A percentile compares a stretch with the other conserved stretches of the same genome.
Evolutionary conservation across 1,140 invertebrate species (phyloP).

Genomic region (Arctopsyche grandis): DNA sequence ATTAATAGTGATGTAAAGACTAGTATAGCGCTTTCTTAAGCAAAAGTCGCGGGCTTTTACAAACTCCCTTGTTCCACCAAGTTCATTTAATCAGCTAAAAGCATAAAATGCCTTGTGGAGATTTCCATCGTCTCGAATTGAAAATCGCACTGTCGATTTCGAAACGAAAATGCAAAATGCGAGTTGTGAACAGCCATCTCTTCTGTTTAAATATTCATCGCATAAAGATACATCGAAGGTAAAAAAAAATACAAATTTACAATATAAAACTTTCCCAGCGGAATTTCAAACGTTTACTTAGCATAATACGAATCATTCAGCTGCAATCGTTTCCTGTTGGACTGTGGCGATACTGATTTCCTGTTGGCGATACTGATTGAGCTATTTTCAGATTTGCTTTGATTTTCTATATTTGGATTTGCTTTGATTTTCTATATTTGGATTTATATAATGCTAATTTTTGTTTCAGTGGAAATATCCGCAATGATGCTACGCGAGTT

Average conservation of each 20-base stretch:
- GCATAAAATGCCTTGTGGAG: conserved; percentile 15
- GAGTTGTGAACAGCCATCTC: neutral
- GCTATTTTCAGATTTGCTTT: no score
- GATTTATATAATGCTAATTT: neutral
- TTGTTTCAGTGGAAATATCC: conserved; percentile 36
- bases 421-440: no score
- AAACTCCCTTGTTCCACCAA: neutral
- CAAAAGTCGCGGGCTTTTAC: conserved; percentile 1
- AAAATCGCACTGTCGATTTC: neutral
- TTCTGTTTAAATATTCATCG: neutral
- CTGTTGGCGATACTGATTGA: no score
- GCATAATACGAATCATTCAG: neutral
- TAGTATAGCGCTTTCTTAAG: neutral
- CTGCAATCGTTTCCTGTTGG: no score
- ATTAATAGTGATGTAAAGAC: conserved; percentile 33
- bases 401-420: no score
- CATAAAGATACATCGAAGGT: neutral
- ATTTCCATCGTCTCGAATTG: neutral
- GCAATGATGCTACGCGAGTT: conserved; percentile 64
- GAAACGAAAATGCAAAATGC: neutral
- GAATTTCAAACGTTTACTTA: neutral
- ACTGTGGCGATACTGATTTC: no score
- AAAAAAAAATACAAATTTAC: neutral
- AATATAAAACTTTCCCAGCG: neutral
- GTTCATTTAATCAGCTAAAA: conserved; percentile 42